phyloP scores from a whole-genome alignment of 2,797 vertebrate genomes.

The Oryzias dopingdopingensis region DNA sequence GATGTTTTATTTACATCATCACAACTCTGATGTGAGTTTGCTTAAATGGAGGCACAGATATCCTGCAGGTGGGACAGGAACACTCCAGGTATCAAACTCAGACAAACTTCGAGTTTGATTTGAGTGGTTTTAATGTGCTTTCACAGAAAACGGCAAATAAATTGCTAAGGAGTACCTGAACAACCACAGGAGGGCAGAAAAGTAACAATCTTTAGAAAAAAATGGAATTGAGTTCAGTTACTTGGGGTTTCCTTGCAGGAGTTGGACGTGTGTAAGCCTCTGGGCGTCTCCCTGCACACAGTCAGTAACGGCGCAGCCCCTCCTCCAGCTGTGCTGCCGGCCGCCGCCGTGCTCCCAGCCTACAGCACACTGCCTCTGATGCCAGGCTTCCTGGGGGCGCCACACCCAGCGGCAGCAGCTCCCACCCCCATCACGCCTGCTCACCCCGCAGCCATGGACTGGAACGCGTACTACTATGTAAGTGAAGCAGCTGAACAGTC shows the following conservation, averaged over 20 bases:
- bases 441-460: constrained; percentile 65
- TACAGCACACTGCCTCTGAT: constrained; percentile 80
- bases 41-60: too few relatives aligned
- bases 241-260: constrained; percentile 56
- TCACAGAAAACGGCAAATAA: neutral
- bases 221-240: neutral
- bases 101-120: too few relatives aligned
- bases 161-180: too few relatives aligned
- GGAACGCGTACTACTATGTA: constrained; percentile 75
- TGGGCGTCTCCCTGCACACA: constrained; percentile 71
- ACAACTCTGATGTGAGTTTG: too few relatives aligned
- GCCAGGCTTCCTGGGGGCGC: constrained; percentile 76
- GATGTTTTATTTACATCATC: too few relatives aligned
- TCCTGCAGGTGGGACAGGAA: too few relatives aligned
- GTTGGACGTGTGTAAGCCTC: constrained; percentile 73
- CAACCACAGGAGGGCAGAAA: constrained; percentile 21
- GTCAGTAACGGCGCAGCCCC: constrained; percentile 72
- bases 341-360: constrained; percentile 69
- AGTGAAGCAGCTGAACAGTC: constrained; percentile 29
- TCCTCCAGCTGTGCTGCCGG: constrained; percentile 67
- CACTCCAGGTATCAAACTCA: too few relatives aligned
- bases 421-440: constrained; percentile 50
- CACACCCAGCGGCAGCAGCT: constrained; percentile 58
- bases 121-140: too few relatives aligned
- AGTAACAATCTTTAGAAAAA: neutral